Evolutionary conservation across 2,113 vertebrate species (phyloP).

Genomic region (Amphilophus citrinellus): DNA sequence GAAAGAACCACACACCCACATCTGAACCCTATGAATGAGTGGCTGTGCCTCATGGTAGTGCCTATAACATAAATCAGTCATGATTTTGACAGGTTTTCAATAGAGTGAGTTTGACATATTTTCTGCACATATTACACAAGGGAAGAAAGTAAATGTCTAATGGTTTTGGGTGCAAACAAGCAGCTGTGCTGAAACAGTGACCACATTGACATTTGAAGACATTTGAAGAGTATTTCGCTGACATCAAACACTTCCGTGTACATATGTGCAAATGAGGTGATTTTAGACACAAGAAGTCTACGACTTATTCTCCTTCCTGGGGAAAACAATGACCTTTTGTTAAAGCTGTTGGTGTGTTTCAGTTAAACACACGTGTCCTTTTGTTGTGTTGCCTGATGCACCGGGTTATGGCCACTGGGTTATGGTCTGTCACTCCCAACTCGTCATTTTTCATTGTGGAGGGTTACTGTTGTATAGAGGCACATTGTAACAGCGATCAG

Average conservation of each 20-base stretch:
- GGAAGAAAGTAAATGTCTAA: neutral
- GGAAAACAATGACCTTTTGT: slow-evolving; percentile 12
- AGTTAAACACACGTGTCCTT: slow-evolving; percentile 7
- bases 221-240: slow-evolving; percentile 3
- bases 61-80: neutral
- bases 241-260: slow-evolving; percentile 1
- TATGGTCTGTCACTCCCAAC: slow-evolving; percentile 16
- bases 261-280: slow-evolving; percentile 9
- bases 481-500: neutral
- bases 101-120: slow-evolving; percentile 7
- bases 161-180: slow-evolving; percentile 3
- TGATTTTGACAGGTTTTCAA: neutral
- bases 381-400: slow-evolving; percentile 1
- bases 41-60: neutral
- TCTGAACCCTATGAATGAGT: neutral
- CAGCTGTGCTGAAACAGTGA: neutral
- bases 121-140: slow-evolving; percentile 7
- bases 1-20: neutral
- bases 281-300: neutral
- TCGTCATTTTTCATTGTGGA: slow-evolving; percentile 2
- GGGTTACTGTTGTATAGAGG: neutral
- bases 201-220: neutral
- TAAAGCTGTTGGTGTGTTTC: slow-evolving; percentile 1
- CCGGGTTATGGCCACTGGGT: slow-evolving; percentile 5
- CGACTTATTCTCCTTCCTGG: neutral